Evolutionary conservation across 2,888 invertebrate genomes (phyloP), one percentile per base, ranked within the genome.

Genomic region (Acrobasis suavella): DNA sequence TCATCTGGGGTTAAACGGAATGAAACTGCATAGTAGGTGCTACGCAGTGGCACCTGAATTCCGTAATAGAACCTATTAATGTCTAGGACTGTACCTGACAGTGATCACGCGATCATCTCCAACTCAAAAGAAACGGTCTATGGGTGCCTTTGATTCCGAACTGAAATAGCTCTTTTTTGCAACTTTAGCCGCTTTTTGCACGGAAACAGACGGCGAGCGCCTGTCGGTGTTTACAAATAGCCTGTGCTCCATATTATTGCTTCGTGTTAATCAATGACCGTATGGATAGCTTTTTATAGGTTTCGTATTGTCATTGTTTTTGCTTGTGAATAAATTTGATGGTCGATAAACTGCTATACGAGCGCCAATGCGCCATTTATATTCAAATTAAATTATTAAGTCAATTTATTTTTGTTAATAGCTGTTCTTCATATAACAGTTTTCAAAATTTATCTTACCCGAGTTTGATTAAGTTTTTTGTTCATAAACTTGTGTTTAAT

Each of bases 91-190:
- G 56, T 56, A 56, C 56, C 12, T 14, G 12, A 14, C 16, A 15
- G 17, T 39, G 61, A 61, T 58, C 65, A 61, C 54, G 65, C 59
- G 65, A 62, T 65, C 38, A 63, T 65, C 62, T 46, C 15, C 32
- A 39, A 9, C 22, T 58, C 17, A 42, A 52, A 56, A 56, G 56
- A 56, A 56, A 56, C 42, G 42, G 56, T 56, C 56, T 56, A 42
- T 14, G 14, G 15, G 22, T 56, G 42, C 42, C 16, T 56, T 56
- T 14, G 56, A 46, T 56, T 56, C 56, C 42, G 16, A 9, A 42
- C 56, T 56, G 14, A 56, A 56, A 56, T 56, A 42, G 56, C 42
- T 22, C 5, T 46, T 56, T 54, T 54, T 54, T 38, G 38, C 16
- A 17, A 42, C 22, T 56, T 17, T 42, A 16, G 16, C 22, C 17